Percentiles rank a stretch among this genome's conserved stretches.
Conservation (phyloP, 2,888 invertebrate genomes). For the Tanypteryx hageni region DNA sequence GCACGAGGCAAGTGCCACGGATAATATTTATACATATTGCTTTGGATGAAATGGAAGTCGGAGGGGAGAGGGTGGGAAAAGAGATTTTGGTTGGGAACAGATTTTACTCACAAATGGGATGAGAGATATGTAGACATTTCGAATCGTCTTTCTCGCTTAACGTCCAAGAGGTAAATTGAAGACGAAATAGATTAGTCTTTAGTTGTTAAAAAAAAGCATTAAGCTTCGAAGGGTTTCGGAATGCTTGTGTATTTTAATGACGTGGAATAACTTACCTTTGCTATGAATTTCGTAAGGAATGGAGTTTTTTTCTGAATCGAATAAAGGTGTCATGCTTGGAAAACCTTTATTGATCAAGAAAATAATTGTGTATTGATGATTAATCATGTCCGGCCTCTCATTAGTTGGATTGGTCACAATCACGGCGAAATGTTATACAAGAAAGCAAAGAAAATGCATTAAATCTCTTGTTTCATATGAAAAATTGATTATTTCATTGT, state of each 20-base stretch:
- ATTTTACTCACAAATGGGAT: slow-evolving; percentile 16
- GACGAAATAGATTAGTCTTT: slow-evolving; percentile 3
- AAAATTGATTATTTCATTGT: no score
- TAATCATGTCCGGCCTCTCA: no score
- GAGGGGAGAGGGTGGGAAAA: background rate
- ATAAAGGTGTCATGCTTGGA: slow-evolving; percentile 22
- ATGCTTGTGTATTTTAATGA: background rate
- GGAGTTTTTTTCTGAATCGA: background rate
- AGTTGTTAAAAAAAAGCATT: slow-evolving; percentile 22
- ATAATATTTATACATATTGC: slow-evolving; percentile 58
- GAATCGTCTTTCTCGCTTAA: slow-evolving; percentile 18
- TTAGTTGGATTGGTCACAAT: no score
- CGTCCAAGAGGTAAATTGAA: background rate
- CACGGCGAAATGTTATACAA: no score
- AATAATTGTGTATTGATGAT: no score
- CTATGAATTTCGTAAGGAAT: background rate
- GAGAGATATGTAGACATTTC: slow-evolving; percentile 6
- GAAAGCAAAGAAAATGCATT: no score
- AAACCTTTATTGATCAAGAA: no score
- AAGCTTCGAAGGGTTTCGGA: background rate
- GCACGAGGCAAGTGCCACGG: slow-evolving; percentile 30
- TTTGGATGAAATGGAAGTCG: slow-evolving; percentile 6
- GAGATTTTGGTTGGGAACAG: background rate
- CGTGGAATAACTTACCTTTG: background rate
- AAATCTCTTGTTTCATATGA: no score